Percentiles rank a stretch among this genome's conserved stretches.
These are phyloP conservation scores for Rhodeus uyekii DNA, from an alignment of 2,797 vertebrate species.

Conservation along the genomic window DNA sequence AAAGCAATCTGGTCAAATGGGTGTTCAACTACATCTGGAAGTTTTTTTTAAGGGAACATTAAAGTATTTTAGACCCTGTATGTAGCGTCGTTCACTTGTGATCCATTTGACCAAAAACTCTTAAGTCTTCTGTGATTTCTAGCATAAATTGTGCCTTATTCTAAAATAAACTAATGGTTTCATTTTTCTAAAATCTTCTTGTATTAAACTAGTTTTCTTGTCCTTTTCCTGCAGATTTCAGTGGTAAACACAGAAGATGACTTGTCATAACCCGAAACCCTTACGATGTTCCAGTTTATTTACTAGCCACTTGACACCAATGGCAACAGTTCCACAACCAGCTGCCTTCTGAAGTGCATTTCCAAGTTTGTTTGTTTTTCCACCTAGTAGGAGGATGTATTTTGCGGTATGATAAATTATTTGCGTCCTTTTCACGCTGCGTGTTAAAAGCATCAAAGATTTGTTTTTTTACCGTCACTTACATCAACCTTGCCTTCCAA, in stretches of 20 bases:
- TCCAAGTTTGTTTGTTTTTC: slow-evolving; percentile 72
- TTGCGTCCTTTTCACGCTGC: slow-evolving; percentile 55
- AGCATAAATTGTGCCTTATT: too few species aligned
- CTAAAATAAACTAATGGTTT: too few species aligned
- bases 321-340: slow-evolving; percentile 77
- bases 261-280: slow-evolving; percentile 78
- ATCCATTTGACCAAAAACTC: neutral
- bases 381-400: slow-evolving; percentile 56
- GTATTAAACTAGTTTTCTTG: neutral
- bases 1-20: neutral
- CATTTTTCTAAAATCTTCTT: neutral
- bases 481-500: slow-evolving; percentile 24
- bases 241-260: slow-evolving; percentile 99
- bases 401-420: slow-evolving; percentile 72
- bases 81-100: neutral
- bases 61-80: neutral
- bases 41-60: too few species aligned
- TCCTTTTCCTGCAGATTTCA: slow-evolving; percentile 84
- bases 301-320: slow-evolving; percentile 73
- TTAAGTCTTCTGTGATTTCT: too few species aligned
- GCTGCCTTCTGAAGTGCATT: slow-evolving; percentile 85
- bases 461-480: slow-evolving; percentile 23
- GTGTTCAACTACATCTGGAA: neutral
- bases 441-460: slow-evolving; percentile 52
- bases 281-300: slow-evolving; percentile 64